Percentiles rank a stretch among this genome's conserved stretches.
phyloP scores from a whole-genome alignment of 2,797 vertebrate genomes.

The Amblyraja radiata region DNA sequence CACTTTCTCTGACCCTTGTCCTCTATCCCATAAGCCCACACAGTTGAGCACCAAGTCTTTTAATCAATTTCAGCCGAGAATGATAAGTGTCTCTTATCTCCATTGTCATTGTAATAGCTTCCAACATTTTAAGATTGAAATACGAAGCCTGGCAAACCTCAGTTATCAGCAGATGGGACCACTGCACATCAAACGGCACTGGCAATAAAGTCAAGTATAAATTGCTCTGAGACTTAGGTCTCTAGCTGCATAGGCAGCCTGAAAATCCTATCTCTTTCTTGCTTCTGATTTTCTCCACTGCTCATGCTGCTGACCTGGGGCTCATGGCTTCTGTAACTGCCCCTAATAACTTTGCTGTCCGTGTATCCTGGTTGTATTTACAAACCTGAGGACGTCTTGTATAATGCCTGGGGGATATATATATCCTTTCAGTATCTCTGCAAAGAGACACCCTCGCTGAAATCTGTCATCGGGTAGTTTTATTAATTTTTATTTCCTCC shows the following conservation, averaged over 20 bases:
- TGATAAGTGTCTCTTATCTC: conserved; percentile 81
- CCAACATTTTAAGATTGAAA: conserved; percentile 62
- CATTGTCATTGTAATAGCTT: conserved; percentile 75
- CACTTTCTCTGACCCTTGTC: conserved; percentile 37
- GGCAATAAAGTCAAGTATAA: conserved; percentile 52
- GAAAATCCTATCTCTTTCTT: conserved; percentile 36
- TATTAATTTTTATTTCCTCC: conserved; percentile 56
- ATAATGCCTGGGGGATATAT: conserved; percentile 39
- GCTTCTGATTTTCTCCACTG: conserved; percentile 36
- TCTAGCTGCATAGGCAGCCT: conserved; percentile 54
- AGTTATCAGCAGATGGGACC: conserved; percentile 61
- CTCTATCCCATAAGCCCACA: conserved; percentile 37
- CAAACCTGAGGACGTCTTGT: conserved; percentile 7
- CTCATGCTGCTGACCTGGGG: conserved; percentile 45
- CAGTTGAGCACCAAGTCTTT: conserved; percentile 46
- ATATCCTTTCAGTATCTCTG: conserved; percentile 44
- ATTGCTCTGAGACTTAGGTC: conserved; percentile 83
- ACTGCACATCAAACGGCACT: conserved; percentile 64
- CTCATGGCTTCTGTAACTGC: conserved; percentile 43
- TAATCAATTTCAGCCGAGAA: conserved; percentile 60
- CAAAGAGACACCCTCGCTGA: conserved; percentile 37
- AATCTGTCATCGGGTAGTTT: conserved; percentile 47
- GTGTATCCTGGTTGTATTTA: conserved; percentile 36
- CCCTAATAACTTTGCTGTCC: conserved; percentile 35
- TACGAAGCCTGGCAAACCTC: conserved; percentile 50